Evolutionary conservation across 2,113 vertebrate genomes (phyloP).

Genomic region (Xyrauchen texanus): DNA sequence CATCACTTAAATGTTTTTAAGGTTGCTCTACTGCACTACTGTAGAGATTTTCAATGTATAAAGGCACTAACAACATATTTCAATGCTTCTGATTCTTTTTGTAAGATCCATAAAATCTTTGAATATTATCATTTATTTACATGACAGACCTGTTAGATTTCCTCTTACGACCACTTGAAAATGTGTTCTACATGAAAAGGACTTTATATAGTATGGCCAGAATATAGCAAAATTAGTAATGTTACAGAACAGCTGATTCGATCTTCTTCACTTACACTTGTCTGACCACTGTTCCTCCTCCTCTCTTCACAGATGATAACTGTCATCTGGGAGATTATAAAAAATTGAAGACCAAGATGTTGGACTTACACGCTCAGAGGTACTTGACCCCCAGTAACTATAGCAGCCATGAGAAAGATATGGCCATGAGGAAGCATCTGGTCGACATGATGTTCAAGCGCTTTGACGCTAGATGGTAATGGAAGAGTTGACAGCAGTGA

Average conservation of each 20-base stretch:
- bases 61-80: too few relatives aligned
- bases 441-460: conserved; percentile 90
- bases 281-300: conserved; percentile 25
- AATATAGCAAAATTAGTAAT: background rate
- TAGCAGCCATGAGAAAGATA: conserved; percentile 73
- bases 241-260: background rate
- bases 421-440: conserved; percentile 80
- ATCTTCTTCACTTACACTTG: conserved; percentile 1
- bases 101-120: too few relatives aligned
- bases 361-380: conserved; percentile 83
- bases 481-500: conserved; percentile 85
- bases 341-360: conserved; percentile 84
- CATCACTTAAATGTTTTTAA: too few relatives aligned
- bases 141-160: background rate
- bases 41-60: too few relatives aligned
- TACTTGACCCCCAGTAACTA: conserved; percentile 72
- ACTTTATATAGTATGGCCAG: background rate
- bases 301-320: conserved; percentile 81
- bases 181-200: background rate
- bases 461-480: conserved; percentile 85
- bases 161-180: background rate
- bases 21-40: too few relatives aligned
- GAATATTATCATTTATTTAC: background rate
- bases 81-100: background rate
- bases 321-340: conserved; percentile 84